Conservation (phyloP, 2,113 vertebrate species). For the Etheostoma spectabile region DNA sequence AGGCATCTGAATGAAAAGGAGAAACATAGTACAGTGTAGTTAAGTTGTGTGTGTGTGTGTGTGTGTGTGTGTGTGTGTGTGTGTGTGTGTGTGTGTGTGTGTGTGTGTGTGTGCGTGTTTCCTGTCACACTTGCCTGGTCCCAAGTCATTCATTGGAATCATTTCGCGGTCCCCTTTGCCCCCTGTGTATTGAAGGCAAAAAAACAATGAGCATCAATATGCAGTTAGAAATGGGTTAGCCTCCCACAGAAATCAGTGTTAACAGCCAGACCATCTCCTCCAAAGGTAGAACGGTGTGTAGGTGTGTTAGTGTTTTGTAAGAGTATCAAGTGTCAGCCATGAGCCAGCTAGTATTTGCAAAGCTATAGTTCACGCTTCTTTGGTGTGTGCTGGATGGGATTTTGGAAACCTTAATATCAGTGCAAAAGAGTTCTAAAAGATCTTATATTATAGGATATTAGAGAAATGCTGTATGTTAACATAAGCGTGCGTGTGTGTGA, state of each 20-base stretch:
- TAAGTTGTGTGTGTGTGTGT: neutral
- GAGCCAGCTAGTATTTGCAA: conserved; percentile 1
- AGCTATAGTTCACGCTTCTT: neutral
- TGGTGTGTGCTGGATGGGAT: neutral
- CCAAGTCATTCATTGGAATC: conserved; percentile 95
- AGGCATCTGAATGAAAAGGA: conserved; percentile 84
- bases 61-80: conserved; percentile 2
- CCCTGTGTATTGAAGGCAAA: conserved; percentile 78
- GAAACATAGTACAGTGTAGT: neutral
- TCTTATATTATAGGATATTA: neutral
- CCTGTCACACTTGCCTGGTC: conserved; percentile 87
- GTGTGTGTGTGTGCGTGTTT: conserved; percentile 15
- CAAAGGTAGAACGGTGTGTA: conserved; percentile 21
- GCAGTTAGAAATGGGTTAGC: neutral
- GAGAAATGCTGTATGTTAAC: too few relatives aligned
- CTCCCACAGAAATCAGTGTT: neutral
- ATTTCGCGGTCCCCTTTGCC: conserved; percentile 88
- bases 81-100: conserved; percentile 20
- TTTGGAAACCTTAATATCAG: neutral
- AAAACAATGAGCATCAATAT: conserved; percentile 25
- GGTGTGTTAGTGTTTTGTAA: conserved; percentile 9
- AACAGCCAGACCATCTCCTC: neutral
- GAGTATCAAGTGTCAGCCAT: conserved; percentile 3
- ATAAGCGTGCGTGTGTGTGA: too few relatives aligned
- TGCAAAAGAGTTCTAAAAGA: conserved; percentile 1